phyloP scores from a whole-genome alignment of 2,113 vertebrate genomes.

The Irena cyanogastra region DNA sequence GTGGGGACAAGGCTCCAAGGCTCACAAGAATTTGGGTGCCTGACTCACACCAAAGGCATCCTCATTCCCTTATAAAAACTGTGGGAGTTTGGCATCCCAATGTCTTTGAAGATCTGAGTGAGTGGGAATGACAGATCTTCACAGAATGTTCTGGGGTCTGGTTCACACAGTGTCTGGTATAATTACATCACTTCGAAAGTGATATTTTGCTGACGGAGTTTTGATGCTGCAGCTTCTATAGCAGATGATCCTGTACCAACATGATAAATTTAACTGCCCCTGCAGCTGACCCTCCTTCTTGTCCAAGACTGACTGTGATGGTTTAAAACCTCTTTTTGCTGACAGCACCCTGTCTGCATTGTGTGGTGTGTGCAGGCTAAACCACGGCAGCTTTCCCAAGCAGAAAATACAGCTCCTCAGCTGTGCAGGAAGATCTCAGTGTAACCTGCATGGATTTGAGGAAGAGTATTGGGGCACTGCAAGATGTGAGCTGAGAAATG shows the following conservation, averaged over 20 bases:
- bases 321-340: neutral
- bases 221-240: neutral
- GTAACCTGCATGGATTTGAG: neutral
- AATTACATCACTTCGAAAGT: neutral
- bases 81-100: neutral
- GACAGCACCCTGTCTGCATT: neutral
- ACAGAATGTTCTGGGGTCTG: neutral
- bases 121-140: neutral
- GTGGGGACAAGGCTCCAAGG: neutral
- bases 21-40: neutral
- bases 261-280: neutral
- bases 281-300: neutral
- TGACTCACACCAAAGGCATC: constrained; percentile 2
- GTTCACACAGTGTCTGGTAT: neutral
- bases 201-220: neutral
- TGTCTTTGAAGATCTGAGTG: constrained; percentile 5
- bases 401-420: neutral
- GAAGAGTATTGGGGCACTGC: neutral
- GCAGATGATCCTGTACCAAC: neutral
- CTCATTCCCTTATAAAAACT: neutral
- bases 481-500: neutral
- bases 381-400: neutral
- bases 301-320: neutral
- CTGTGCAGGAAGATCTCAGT: neutral
- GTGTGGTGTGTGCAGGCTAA: neutral